Base-by-base conservation (phyloP, 2,113 vertebrate genomes). In the Nothoprocta perdicaria region DNA sequence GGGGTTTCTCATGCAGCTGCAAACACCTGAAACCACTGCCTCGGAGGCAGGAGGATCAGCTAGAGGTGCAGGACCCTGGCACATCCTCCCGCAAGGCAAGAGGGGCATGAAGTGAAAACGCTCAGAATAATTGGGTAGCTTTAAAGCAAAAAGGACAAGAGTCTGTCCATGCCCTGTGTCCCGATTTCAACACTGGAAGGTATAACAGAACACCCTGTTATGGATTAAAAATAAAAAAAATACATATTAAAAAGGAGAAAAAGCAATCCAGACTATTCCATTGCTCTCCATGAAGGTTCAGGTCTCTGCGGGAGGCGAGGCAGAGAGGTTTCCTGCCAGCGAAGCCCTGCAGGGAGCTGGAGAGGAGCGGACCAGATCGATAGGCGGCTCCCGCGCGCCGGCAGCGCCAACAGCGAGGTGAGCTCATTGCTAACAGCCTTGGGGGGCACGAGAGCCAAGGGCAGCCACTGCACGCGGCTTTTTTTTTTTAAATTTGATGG, bases 311-410 rank as follows among this genome's bases (percentile, higher is more conserved):
- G 82, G 62, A 87, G 57, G 31, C 62, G 52, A 95, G 31, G 33
- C 75, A 76, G 90, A 92, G 53, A 92, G 33, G 18, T 94, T 96
- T 96, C 88, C 92, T 96, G 96, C 96, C 96, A 96, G 84, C 60
- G 29, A 66, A 94, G 84, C 73, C 88, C 88, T 33, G 5, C 69
- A 60, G 90, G 76, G 67, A 81, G 2, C 7, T 43, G 31, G 18
- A 48, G 48, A 48, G 87, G 85, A 95, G 89, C 94, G 62, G 46
- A 5, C 2, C 14, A n/a, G 67, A 96, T 97, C 94, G 1, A 97
- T 96, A 91, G 73, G 72, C 2, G 5, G 21, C 86, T 95, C 95
- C 93, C 0, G 43, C 95, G 89, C 91, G 87, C 65, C 78, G 67
- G 93, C 94, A 94, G 95, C 9, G 0, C 81, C 93, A 95, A 93